Evolutionary conservation across 2,797 vertebrate genomes (phyloP).

Genomic region (Hemibagrus guttatus): DNA sequence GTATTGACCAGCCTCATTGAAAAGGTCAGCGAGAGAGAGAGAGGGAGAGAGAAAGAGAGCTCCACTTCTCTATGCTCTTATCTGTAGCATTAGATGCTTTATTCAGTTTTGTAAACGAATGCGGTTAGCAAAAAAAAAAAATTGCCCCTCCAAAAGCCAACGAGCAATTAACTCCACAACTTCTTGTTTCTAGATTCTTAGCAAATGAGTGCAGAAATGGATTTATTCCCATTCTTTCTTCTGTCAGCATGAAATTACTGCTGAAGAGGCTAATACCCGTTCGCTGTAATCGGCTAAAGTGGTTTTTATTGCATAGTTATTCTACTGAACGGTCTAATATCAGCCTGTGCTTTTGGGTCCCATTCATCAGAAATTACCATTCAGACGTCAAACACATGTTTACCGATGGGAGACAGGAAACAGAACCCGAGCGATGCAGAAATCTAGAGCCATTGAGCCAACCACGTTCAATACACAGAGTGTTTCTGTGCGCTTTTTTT

Average conservation of each 20-base stretch:
- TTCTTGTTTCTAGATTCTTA: conserved; percentile 50
- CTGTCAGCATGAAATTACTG: conserved; percentile 52
- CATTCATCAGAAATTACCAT: conserved; percentile 39
- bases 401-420: conserved; percentile 29
- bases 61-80: conserved; percentile 42
- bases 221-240: conserved; percentile 43
- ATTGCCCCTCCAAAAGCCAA: conserved; percentile 50
- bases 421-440: conserved; percentile 2
- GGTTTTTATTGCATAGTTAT: conserved; percentile 49
- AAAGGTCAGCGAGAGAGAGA: conserved; percentile 76
- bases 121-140: not conserved
- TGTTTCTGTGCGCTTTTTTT: conserved; percentile 23
- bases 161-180: conserved; percentile 55
- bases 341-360: conserved; percentile 32
- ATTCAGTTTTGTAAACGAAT: conserved; percentile 12
- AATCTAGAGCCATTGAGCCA: conserved; percentile 14
- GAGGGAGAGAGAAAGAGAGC: conserved; percentile 94
- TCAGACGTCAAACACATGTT: conserved; percentile 35
- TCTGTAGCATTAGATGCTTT: conserved; percentile 44
- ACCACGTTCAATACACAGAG: conserved; percentile 5
- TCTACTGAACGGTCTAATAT: conserved; percentile 44
- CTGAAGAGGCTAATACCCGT: conserved; percentile 53
- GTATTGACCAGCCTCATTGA: conserved; percentile 57
- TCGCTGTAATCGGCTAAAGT: conserved; percentile 49
- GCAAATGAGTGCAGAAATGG: conserved; percentile 49